Evolutionary conservation across 2,797 vertebrate genomes (phyloP).

Genomic region (Fistularia commersonii): DNA sequence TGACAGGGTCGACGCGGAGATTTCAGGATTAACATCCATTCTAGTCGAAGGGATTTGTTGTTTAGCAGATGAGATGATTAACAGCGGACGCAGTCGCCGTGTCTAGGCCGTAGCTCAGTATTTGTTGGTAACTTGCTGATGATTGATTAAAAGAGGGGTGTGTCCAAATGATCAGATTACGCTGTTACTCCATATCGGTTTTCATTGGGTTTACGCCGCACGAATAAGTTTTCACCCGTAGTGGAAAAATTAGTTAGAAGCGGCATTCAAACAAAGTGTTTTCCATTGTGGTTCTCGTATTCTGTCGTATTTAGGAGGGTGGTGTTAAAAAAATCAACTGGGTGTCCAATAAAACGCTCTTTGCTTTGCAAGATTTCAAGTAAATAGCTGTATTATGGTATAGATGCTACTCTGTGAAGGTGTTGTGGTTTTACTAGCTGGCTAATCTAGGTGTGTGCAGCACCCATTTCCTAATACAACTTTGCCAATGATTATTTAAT

Average conservation of each 20-base stretch:
- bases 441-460: too few species aligned
- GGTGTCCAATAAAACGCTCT: too few species aligned
- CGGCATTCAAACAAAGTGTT: constrained; percentile 7
- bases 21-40: constrained; percentile 71
- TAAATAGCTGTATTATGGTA: too few species aligned
- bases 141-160: constrained; percentile 56
- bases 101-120: constrained; percentile 9
- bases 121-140: constrained; percentile 22
- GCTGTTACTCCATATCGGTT: constrained; percentile 35
- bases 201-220: constrained; percentile 29
- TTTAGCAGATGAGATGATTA: constrained; percentile 60
- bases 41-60: constrained; percentile 47
- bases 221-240: constrained; percentile 32
- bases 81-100: constrained; percentile 32
- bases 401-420: too few species aligned
- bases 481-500: too few species aligned
- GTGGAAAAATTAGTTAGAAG: constrained; percentile 1
- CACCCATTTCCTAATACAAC: too few species aligned
- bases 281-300: constrained; percentile 11
- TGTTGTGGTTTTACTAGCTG: too few species aligned
- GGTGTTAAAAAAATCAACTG: background rate
- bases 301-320: constrained; percentile 37
- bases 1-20: constrained; percentile 51
- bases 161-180: constrained; percentile 63
- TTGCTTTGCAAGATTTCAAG: too few species aligned